Conservation (phyloP, 2,797 vertebrate genomes). For the Coregonus ussuriensis region DNA sequence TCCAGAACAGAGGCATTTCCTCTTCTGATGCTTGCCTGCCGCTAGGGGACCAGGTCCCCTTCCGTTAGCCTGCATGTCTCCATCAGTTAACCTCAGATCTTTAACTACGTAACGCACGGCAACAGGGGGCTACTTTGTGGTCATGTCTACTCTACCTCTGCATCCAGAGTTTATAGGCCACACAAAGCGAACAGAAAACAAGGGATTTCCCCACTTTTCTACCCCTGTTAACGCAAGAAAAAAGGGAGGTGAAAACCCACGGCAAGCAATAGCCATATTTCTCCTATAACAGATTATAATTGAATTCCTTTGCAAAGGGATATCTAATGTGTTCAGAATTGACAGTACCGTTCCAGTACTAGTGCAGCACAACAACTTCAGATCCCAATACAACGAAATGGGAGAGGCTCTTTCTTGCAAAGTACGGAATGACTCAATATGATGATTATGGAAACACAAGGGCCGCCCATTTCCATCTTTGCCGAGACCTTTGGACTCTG, state of each 20-base stretch:
- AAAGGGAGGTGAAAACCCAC: not conserved
- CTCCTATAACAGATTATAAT: not conserved
- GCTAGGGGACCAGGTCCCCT: constrained; percentile 62
- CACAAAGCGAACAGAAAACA: constrained; percentile 18
- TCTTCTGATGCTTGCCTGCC: constrained; percentile 22
- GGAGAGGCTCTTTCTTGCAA: constrained; percentile 24
- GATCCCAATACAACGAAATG: constrained; percentile 8
- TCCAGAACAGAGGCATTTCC: constrained; percentile 65
- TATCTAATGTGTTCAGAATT: too few species aligned
- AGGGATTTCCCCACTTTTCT: constrained; percentile 38
- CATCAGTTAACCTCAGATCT: constrained; percentile 76
- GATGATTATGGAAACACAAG: constrained; percentile 17
- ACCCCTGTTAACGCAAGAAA: not conserved
- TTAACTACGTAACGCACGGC: constrained; percentile 42
- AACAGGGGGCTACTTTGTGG: constrained; percentile 63
- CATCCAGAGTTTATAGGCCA: constrained; percentile 20
- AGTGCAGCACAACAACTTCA: not conserved
- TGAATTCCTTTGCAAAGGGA: not conserved
- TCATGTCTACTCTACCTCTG: constrained; percentile 44
- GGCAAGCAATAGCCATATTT: not conserved
- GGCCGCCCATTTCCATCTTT: constrained; percentile 28
- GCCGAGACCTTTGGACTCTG: constrained; percentile 22
- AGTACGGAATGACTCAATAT: not conserved
- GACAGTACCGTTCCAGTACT: not conserved
- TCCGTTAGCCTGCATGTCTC: constrained; percentile 72